Evolutionary conservation across 2,113 vertebrate species (phyloP), one percentile per base, ranked within the genome.

Genomic region (Talpa occidentalis): DNA sequence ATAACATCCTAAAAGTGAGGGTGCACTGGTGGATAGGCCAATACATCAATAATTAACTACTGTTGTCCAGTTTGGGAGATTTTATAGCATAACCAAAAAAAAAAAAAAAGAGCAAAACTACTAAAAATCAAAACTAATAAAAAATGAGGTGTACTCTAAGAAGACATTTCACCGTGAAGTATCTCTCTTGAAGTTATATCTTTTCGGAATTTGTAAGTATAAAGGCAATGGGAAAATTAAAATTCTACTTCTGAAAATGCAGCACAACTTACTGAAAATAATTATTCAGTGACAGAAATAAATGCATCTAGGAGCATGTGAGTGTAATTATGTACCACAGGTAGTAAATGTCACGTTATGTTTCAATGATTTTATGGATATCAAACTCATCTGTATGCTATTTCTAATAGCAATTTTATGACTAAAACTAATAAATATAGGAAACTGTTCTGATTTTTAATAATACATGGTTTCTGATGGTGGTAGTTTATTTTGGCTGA

Each of bases 331-430:
- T 83, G 76, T 97, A 97, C 88, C 92, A 96, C 94, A 97, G 96
- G 97, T 96, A 98, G 95, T 97, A 97, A 98, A 98, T 97, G 96
- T 94, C 97, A 96, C 59, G 96, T 96, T 97, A 97, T 87, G 92
- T 98, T 97, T 97, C 97, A 96, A 2, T 95, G 97, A 74, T 94
- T 98, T 98, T 98, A 98, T 97, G 87, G 96, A 60, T 94, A 96
- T 95, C 95, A 67, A 97, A 95, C 88, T 97, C 92, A 96, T 97
- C 97, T 97, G 79, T 95, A 92, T 97, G 96, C 93, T 95, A 86
- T 97, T 97, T 97, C 95, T 96, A 96, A 96, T 92, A 97, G 66
- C 69, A 96, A 37, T 95, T 98, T 98, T 98, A 97, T 95, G 94
- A 90, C 91, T 96, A 80, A 66, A 54, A 37, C 59, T 96, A 97